phyloP scores from a whole-genome alignment of 2,113 vertebrate genomes.

The Caretta caretta region DNA sequence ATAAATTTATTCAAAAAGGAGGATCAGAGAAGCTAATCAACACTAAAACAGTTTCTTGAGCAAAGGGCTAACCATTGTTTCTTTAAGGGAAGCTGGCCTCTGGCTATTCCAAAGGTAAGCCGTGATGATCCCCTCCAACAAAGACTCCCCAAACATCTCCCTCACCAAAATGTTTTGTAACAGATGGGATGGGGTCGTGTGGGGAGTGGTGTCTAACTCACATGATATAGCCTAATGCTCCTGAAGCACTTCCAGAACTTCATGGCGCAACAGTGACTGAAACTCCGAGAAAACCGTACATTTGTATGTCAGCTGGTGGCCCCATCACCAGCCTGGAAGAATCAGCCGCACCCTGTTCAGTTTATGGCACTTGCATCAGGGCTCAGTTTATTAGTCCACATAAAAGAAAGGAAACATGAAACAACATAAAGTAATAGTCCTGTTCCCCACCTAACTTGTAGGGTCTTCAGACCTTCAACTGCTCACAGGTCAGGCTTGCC shows the following conservation, averaged over 20 bases:
- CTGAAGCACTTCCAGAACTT: fast-evolving
- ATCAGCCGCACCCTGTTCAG: no score
- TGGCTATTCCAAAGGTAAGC: not conserved
- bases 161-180: not conserved
- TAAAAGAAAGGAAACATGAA: no score
- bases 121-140: not conserved
- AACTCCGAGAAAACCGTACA: not conserved
- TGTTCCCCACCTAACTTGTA: no score
- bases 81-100: not conserved
- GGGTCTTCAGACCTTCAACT: no score
- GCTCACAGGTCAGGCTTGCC: no score
- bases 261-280: not conserved
- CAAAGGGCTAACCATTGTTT: not conserved
- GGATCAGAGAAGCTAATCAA: not conserved
- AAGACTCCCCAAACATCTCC: not conserved
- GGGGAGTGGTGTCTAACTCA: not conserved
- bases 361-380: no score
- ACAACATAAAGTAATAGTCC: no score
- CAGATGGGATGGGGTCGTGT: not conserved
- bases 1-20: not conserved
- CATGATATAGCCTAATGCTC: not conserved
- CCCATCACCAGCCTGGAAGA: no score
- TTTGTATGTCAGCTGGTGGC: not conserved
- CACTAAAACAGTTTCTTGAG: not conserved
- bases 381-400: no score